Percentiles rank a stretch among this genome's conserved stretches.
These are phyloP conservation scores for Coendou prehensilis DNA, from an alignment of 2,797 vertebrate genomes.

Conservation along the genomic window DNA sequence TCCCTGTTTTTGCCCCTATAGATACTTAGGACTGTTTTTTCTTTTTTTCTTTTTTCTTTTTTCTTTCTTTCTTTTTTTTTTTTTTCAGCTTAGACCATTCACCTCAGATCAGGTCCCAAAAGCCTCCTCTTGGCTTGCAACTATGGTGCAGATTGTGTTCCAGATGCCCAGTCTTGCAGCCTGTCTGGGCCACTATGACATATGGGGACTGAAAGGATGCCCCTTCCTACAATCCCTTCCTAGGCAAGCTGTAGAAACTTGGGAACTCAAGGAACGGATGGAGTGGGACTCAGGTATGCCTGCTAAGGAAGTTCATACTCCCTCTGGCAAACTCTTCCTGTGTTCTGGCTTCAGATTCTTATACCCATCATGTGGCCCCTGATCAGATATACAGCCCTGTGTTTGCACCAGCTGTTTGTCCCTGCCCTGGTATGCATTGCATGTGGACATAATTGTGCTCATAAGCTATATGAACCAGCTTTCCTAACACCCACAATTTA, in stretches of 20 bases:
- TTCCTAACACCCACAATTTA: neutral
- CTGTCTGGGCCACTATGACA: neutral
- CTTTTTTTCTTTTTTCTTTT: too few species aligned
- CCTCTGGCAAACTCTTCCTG: neutral
- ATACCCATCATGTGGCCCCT: neutral
- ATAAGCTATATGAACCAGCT: neutral
- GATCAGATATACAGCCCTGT: neutral
- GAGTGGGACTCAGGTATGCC: neutral
- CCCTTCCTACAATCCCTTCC: neutral
- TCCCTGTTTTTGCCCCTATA: neutral
- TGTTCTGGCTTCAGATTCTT: neutral
- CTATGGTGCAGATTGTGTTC: neutral
- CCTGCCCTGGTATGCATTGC: neutral
- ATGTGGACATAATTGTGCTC: neutral
- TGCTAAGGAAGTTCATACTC: neutral
- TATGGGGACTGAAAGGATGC: too few species aligned
- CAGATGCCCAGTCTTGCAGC: neutral
- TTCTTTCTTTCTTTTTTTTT: neutral
- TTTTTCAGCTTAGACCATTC: neutral
- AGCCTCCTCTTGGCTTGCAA: neutral
- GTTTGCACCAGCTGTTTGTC: neutral
- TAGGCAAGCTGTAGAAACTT: too few species aligned
- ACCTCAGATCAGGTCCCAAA: neutral
- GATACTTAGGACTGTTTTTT: neutral
- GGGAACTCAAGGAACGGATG: neutral